phyloP scores from a whole-genome alignment of 2,888 invertebrate genomes.

The Pammene aurita region DNA sequence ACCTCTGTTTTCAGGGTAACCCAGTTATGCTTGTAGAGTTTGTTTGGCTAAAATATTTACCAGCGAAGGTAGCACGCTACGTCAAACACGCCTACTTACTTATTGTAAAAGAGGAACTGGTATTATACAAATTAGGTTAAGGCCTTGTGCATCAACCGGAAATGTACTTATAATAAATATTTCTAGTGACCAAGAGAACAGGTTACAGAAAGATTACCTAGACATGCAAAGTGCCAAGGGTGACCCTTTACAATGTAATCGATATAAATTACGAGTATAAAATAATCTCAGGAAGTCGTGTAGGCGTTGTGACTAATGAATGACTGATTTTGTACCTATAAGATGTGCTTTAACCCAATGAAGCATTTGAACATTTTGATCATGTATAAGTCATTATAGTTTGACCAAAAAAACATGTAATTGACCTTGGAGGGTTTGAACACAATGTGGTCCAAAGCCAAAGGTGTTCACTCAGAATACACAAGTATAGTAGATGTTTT shows the following conservation, averaged over 20 bases:
- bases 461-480: no score
- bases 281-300: constrained; percentile 3
- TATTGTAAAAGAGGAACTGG: constrained; percentile 22
- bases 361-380: no score
- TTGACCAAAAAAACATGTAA: no score
- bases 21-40: neutral
- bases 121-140: constrained; percentile 24
- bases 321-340: no score
- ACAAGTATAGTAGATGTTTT: no score
- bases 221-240: constrained; percentile 27
- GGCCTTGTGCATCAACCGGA: constrained; percentile 27
- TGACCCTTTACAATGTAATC: constrained; percentile 6
- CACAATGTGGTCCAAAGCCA: no score
- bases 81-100: constrained; percentile 18
- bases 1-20: neutral
- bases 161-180: constrained; percentile 19
- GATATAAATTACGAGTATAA: neutral
- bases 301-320: no score
- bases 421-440: no score
- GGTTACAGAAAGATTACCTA: constrained; percentile 27
- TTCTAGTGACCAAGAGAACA: constrained; percentile 23
- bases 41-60: constrained; percentile 20
- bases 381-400: no score
- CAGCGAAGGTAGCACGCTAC: neutral
- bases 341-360: no score